Base-by-base conservation (phyloP, 2,797 vertebrate genomes). In the Chlorospingus flavigularis region DNA sequence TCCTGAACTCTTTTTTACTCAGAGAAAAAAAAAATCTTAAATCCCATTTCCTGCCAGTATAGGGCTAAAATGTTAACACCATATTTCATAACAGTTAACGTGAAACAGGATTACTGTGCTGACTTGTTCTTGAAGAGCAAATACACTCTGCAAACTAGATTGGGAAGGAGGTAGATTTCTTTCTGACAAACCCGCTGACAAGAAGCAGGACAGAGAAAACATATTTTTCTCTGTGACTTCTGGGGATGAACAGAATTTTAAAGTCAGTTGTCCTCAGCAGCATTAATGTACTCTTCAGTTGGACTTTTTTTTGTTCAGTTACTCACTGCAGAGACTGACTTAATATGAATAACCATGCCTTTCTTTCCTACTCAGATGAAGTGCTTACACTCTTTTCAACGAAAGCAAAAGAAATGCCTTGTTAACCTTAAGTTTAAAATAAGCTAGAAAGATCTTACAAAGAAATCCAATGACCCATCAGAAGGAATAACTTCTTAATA, bases 111-210 rank as follows among this genome's bases (percentile, higher is more conserved):
- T 86, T 94, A 88, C 60, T 61, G 62, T 70, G 85, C 91, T 88
- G 81, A 91, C 79, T 96, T 92, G 85, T 88, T 94, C 87, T 90
- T 81, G 70, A 88, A 91, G 42, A 96, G 62, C 54, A 95, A 90
- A 88, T 75, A 55, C 33, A 33, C 62, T 89, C 60, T 93, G 25
- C 89, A 79, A 93, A 55, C 61, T 91, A 58, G 73, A 86, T 24
- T 72, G 53, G n/a, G 78, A 91, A 90, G 55, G 40, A 72, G 58
- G 89, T 75, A 53, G 66, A 75, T 81, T 94, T 95, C 79, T 65
- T 93, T 60, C 48, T 91, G 55, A 48, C 51, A 90, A 90, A 92
- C 86, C 66, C 6, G 7, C 55, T 80, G 60, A 90, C 72, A 91
- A 88, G 78, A 90, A 92, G 50, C 65, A 62, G 50, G n/a, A 90